Evolutionary conservation across 2,113 vertebrate genomes (phyloP), one percentile per base, ranked within the genome.

Genomic region (Austrofundulus limnaeus): DNA sequence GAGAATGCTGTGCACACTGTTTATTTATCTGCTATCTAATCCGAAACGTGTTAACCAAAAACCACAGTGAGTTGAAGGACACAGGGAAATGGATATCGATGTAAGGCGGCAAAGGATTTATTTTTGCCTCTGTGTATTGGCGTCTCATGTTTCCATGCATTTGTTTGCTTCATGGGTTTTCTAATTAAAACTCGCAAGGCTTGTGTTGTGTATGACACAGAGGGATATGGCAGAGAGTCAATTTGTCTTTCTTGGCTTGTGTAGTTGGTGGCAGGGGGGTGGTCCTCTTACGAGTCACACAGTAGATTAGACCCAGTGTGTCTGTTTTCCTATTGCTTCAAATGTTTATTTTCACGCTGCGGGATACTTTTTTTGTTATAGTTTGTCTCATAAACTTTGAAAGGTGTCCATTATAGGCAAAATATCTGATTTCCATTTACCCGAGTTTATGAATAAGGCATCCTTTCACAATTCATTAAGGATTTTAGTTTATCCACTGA

Each of bases 11-110:
- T 71, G 76, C 58, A 9, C 17, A 19, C 75, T 75, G 80, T 87
- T 88, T 88, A 80, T 88, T 84, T 87, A 80, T 86, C 85, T 63
- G 74, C 69, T 81, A 80, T 87, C 83, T 87, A 81, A 80, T 86
- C 77, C 48, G 11, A 64, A 69, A 81, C 31, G 81, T 72, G 84
- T 88, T 82, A 80, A 87, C 78, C 81, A 77, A 81, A 87, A 87
- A 82, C 78, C 78, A 87, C 81, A 81, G 82, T 4, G 71, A 76
- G 76, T 82, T 81, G 84, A 87, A 86, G 82, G 82, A 75, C 47
- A 19, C 24, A 14, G 50, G 65, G 78, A 84, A 85, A 78, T 83
- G 54, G 78, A 75, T 85, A 84, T 79, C 73, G 82, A 83, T 72
- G 77, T 66, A 68, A 80, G 77, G 80, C 51, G 52, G 70, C 57